Percentiles rank a stretch among this genome's conserved stretches.
These are phyloP conservation scores for Dermolepida albohirtum DNA, from an alignment of 2,888 invertebrate species.

Conservation along the genomic window DNA sequence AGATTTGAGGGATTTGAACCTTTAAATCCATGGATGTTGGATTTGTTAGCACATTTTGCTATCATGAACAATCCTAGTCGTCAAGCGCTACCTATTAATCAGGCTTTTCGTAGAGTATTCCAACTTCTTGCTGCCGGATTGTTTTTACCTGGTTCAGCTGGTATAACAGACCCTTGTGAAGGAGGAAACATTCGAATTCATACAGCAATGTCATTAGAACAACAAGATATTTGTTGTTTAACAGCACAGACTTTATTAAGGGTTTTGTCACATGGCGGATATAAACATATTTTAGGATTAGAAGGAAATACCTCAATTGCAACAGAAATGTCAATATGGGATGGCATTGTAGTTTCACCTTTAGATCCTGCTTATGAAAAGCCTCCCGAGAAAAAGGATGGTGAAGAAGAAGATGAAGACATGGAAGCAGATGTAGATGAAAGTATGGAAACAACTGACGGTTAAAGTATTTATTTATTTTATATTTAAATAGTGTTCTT, in stretches of 20 bases:
- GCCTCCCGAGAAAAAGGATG: conserved; percentile 80
- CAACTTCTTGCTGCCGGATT: conserved; percentile 93
- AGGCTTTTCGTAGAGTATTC: conserved; percentile 90
- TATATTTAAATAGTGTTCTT: background rate
- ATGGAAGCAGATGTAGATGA: conserved; percentile 74
- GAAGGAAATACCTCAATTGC: conserved; percentile 69
- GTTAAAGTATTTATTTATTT: conserved; percentile 41
- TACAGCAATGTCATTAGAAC: conserved; percentile 89
- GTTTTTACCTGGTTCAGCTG: conserved; percentile 93
- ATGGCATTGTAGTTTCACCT: conserved; percentile 95
- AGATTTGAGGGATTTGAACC: conserved; percentile 92
- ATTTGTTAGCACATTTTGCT: conserved; percentile 94
- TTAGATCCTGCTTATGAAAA: conserved; percentile 94
- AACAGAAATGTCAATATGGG: conserved; percentile 95
- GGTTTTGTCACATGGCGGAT: conserved; percentile 93
- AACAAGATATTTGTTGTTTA: conserved; percentile 92
- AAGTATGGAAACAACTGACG: conserved; percentile 67
- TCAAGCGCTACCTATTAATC: conserved; percentile 91
- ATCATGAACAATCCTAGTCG: conserved; percentile 96
- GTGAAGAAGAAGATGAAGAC: conserved; percentile 76
- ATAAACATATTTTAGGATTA: conserved; percentile 86
- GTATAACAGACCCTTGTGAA: conserved; percentile 95
- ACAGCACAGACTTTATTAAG: conserved; percentile 94
- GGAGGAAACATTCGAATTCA: conserved; percentile 89
- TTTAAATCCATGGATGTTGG: conserved; percentile 96